Evolutionary conservation across 2,888 invertebrate genomes (phyloP), one percentile per base, ranked within the genome.

Genomic region (Notodonta dromedarius): DNA sequence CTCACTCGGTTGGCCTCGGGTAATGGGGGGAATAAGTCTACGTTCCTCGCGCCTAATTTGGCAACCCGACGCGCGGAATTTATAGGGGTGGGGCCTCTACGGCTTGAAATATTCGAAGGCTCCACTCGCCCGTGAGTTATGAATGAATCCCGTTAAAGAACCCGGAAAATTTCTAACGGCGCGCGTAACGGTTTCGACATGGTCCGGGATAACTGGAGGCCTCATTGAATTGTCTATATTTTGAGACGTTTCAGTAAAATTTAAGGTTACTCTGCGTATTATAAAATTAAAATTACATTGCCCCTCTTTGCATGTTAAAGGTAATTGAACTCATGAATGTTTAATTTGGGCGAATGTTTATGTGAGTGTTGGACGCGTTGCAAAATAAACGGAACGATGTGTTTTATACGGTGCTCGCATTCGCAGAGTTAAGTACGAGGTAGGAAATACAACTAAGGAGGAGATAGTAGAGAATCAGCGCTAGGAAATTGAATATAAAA

Each of bases 1-100:
- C 82, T 78, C 80, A 78, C 80, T 79, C 72, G 69, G 73, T 76
- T 76, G 74, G 76, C 70, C 76, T 78, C 71, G 82, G 78, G 86
- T 89, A 91, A 91, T 90, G 89, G 89, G 83, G 86, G 82, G 87
- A 85, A 90, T 90, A 89, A 90, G 86, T 89, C 88, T 89, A 82
- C 87, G 83, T 85, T 90, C 83, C 91, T 92, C 87, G 87, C 93
- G 93, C 93, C 93, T 93, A 93, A 93, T 93, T 93, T 93, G 92
- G 93, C 93, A 92, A 87, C 90, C 90, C 91, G 92, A 91, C 90
- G 90, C 91, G 87, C 89, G 92, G 93, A 93, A 93, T 93, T 93
- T 93, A 93, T 93, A 83, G 88, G 86, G 89, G 84, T 84, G 87
- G 85, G 82, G 86, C 79, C 81, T 84, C 80, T 87, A 85, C 89